phyloP scores from a whole-genome alignment of 2,888 invertebrate species.

The Ellobium chinense region DNA sequence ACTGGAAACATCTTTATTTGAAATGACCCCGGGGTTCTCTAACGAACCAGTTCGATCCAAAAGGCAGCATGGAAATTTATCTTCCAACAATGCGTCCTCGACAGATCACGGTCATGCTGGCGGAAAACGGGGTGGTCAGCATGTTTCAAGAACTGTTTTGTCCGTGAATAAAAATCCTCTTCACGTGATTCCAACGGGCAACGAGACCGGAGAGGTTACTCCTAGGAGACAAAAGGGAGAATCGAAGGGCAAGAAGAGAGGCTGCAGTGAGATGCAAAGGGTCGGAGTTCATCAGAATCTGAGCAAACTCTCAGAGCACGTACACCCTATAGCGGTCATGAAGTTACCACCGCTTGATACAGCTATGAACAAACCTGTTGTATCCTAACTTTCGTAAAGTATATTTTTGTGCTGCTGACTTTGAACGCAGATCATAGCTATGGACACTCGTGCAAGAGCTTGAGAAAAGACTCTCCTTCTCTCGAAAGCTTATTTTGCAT shows the following conservation, averaged over 20 bases:
- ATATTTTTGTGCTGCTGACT: too few relatives aligned
- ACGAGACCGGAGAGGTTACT: neutral
- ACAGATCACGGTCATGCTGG: neutral
- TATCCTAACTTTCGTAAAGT: neutral
- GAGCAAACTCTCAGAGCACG: conserved; percentile 4
- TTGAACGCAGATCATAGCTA: too few relatives aligned
- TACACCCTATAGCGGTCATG: conserved; percentile 54
- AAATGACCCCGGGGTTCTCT: neutral
- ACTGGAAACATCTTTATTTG: neutral
- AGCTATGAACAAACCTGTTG: conserved; percentile 52
- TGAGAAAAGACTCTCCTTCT: too few relatives aligned
- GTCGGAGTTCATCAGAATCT: neutral
- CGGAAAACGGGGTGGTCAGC: neutral
- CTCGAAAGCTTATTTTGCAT: too few relatives aligned
- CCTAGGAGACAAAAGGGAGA: neutral
- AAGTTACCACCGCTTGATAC: conserved; percentile 58
- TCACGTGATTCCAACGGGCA: neutral
- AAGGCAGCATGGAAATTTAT: neutral
- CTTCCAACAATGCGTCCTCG: too few relatives aligned
- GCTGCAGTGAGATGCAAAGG: neutral
- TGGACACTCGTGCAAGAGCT: too few relatives aligned
- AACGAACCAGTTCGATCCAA: neutral
- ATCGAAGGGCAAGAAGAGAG: neutral
- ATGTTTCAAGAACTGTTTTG: neutral
- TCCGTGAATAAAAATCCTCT: neutral